phyloP scores from a whole-genome alignment of 2,797 vertebrate genomes.

The Gymnothorax reevesii region DNA sequence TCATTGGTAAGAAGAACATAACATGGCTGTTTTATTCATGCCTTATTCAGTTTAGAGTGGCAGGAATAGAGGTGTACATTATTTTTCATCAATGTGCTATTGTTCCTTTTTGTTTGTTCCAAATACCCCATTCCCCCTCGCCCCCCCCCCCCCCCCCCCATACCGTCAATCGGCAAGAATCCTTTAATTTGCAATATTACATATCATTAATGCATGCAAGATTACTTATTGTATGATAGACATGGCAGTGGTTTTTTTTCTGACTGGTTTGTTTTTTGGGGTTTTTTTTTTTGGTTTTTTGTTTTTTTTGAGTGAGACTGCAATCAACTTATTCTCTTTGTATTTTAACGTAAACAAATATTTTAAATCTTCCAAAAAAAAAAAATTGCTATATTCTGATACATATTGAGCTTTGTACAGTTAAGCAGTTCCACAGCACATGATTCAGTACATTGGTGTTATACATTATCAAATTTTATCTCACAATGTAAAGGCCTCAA shows the following conservation, averaged over 20 bases:
- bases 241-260: constrained; percentile 64
- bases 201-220: constrained; percentile 84
- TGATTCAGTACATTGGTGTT: constrained; percentile 46
- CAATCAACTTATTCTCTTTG: constrained; percentile 66
- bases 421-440: constrained; percentile 64
- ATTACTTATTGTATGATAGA: constrained; percentile 56
- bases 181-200: constrained; percentile 71
- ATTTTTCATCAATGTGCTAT: constrained; percentile 88
- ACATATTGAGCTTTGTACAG: constrained; percentile 72
- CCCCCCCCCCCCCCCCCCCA: constrained; percentile 58
- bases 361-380: constrained; percentile 47
- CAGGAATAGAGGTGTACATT: constrained; percentile 87
- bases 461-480: constrained; percentile 57
- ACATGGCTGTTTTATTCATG: constrained; percentile 94
- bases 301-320: constrained; percentile 48
- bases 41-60: constrained; percentile 94
- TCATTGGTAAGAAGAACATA: constrained; percentile 78
- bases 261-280: constrained; percentile 47
- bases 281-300: constrained; percentile 53
- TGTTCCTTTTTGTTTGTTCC: constrained; percentile 77
- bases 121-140: background rate
- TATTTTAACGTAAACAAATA: constrained; percentile 66
- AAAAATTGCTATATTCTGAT: constrained; percentile 57
- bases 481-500: constrained; percentile 71
- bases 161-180: constrained; percentile 71